Evolutionary conservation across 37 sponge, comb jelly and placozoan genomes (phyloP).

Genomic region (Petrosia ficiformis): DNA sequence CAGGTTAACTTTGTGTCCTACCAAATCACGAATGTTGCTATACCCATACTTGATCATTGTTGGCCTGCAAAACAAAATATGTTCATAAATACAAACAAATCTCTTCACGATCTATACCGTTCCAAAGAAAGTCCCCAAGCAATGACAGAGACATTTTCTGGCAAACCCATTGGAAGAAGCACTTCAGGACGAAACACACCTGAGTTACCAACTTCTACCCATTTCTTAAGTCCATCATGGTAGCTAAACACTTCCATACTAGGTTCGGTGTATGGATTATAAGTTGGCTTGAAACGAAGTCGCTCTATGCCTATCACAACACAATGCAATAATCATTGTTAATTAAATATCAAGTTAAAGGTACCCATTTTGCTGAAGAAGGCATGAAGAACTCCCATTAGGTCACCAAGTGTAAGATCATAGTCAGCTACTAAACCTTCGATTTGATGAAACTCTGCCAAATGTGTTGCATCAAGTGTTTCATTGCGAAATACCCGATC

Average conservation of each 20-base stretch:
- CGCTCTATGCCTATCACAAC: background rate
- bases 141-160: no score
- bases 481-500: conserved; percentile 99
- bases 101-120: conserved; percentile 97
- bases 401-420: conserved; percentile 89
- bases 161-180: conserved; percentile 96
- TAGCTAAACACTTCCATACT: conserved; percentile 83
- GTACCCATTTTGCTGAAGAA: conserved; percentile 94
- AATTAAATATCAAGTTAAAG: background rate
- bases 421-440: conserved; percentile 98
- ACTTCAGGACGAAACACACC: conserved; percentile 98
- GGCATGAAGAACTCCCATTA: conserved; percentile 87
- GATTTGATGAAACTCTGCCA: conserved; percentile 98
- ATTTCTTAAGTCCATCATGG: conserved; percentile 85
- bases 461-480: conserved; percentile 94
- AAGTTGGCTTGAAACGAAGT: conserved; percentile 98
- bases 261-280: conserved; percentile 99
- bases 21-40: conserved; percentile 77
- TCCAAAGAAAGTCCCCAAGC: no score
- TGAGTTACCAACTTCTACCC: conserved; percentile 98
- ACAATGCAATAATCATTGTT: background rate
- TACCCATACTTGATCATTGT: conserved; percentile 86
- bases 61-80: conserved; percentile 31
- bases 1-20: conserved; percentile 78
- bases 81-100: conserved; percentile 7